These are phyloP conservation scores for Catocala nupta DNA, from an alignment of 2,888 invertebrate species.

Conservation along the genomic window DNA sequence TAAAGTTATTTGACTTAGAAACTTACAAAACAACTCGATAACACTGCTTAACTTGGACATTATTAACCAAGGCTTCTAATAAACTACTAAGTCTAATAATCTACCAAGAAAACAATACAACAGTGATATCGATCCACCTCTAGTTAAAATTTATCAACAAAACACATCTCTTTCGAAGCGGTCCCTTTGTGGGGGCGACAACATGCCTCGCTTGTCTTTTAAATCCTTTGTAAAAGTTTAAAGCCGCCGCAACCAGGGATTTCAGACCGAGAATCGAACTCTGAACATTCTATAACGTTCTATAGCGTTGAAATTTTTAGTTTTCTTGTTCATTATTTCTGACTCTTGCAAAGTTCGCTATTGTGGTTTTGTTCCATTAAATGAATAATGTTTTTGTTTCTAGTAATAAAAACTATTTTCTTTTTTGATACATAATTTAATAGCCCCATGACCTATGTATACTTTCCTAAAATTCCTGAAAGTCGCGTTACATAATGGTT, in stretches of 20 bases:
- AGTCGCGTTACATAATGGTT: too few species aligned
- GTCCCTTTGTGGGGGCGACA: conserved; percentile 30
- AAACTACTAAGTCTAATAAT: too few species aligned
- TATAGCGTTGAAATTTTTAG: conserved; percentile 29
- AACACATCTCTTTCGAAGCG: conserved; percentile 20
- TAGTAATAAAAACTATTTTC: too few species aligned
- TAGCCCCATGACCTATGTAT: too few species aligned
- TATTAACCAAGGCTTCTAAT: too few species aligned
- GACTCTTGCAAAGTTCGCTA: conserved; percentile 5
- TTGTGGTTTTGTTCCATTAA: neutral
- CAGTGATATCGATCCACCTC: neutral
- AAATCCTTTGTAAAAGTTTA: conserved; percentile 44
- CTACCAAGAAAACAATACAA: too few species aligned
- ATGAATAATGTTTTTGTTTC: neutral
- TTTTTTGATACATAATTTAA: too few species aligned
- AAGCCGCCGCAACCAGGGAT: conserved; percentile 25
- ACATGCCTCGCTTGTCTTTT: conserved; percentile 20
- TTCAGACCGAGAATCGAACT: conserved; percentile 29
- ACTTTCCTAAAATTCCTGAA: too few species aligned
- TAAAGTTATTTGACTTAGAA: too few species aligned
- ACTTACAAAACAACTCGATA: too few species aligned
- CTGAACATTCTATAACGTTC: conserved; percentile 13
- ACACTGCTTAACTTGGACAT: too few species aligned
- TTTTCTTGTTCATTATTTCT: conserved; percentile 13
- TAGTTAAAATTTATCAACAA: conserved; percentile 18